Evolutionary conservation across 2,113 vertebrate genomes (phyloP).

Genomic region (Aegotheles bennettii): DNA sequence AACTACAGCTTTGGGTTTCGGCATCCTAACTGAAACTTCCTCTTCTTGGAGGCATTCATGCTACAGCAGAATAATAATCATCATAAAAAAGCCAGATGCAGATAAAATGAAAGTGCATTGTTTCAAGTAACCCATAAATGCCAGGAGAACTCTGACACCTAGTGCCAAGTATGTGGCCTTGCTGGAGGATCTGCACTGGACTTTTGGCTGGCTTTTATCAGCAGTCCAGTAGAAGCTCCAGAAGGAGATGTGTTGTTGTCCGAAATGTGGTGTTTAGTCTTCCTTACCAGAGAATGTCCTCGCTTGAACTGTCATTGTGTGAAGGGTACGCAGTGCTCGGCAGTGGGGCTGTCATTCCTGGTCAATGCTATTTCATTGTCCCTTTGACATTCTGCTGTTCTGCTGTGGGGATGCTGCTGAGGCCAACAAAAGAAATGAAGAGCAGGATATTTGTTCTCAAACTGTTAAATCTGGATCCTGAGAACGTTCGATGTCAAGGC

Average conservation of each 20-base stretch:
- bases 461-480: not conserved
- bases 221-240: not conserved
- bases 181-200: not conserved
- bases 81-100: not conserved
- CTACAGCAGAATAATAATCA: not conserved
- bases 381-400: not conserved
- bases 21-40: conserved; percentile 61
- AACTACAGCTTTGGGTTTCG: conserved; percentile 55
- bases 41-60: conserved; percentile 34
- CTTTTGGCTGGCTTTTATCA: not conserved
- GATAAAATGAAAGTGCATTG: not conserved
- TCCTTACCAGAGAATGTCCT: not conserved
- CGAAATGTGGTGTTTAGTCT: not conserved
- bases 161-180: rapidly evolving
- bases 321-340: not conserved
- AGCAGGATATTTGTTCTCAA: not conserved
- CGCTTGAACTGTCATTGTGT: rapidly evolving
- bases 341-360: not conserved
- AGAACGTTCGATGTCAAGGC: not conserved
- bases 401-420: not conserved
- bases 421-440: not conserved
- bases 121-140: not conserved
- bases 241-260: not conserved
- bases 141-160: not conserved
- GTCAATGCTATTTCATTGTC: not conserved